These are phyloP conservation scores for Hypercompe scribonia DNA, from an alignment of 2,888 invertebrate genomes.

Conservation along the genomic window DNA sequence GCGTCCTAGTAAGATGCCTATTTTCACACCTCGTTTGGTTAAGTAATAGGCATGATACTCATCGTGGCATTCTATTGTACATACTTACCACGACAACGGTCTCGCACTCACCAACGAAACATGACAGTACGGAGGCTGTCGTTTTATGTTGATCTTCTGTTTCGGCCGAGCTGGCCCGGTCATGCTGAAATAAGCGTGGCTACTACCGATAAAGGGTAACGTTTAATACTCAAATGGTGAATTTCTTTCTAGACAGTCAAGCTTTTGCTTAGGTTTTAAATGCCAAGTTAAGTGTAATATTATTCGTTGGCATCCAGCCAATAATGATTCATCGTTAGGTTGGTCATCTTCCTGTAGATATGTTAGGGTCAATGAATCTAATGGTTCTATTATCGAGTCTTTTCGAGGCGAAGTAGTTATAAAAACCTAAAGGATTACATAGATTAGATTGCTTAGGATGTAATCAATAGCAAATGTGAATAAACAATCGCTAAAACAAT, in stretches of 20 bases:
- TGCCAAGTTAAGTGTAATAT: constrained; percentile 45
- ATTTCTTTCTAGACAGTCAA: background rate
- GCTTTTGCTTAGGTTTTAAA: constrained; percentile 36
- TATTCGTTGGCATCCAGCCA: constrained; percentile 40
- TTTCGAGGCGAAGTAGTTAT: too few relatives aligned
- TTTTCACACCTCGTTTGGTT: too few relatives aligned
- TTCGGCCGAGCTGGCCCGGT: too few relatives aligned
- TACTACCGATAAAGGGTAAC: too few relatives aligned
- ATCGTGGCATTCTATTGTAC: too few relatives aligned
- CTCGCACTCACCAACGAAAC: too few relatives aligned
- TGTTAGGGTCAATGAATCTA: constrained; percentile 19
- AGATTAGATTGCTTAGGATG: background rate
- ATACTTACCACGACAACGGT: too few relatives aligned
- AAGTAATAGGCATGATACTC: too few relatives aligned
- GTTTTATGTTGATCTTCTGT: too few relatives aligned
- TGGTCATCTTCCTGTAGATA: constrained; percentile 12
- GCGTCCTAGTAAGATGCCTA: too few relatives aligned
- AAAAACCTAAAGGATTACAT: background rate
- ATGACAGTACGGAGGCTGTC: too few relatives aligned
- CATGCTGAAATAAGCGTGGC: too few relatives aligned
- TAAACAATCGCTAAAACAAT: background rate
- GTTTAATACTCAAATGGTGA: background rate
- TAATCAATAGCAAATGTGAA: background rate
- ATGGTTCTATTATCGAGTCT: constrained; percentile 12
- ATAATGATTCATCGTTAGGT: constrained; percentile 47